Conservation (phyloP, 2,113 vertebrate species). For the Stomatorhinus ivindoensis region DNA sequence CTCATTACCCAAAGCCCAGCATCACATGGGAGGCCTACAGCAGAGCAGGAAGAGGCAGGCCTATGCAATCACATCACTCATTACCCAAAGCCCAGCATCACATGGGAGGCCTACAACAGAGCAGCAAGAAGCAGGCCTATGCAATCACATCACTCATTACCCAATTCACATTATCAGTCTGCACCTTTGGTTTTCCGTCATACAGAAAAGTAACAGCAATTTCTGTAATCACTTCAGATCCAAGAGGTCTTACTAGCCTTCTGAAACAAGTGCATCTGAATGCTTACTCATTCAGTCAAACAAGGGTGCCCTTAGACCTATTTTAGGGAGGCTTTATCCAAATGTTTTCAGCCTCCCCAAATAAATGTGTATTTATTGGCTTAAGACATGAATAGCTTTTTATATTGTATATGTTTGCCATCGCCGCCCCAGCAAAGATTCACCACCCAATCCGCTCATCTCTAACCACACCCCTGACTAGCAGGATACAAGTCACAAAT, state of each 20-base stretch:
- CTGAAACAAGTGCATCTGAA: background rate
- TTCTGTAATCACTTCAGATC: background rate
- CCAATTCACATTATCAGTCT: background rate
- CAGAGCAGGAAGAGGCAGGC: background rate
- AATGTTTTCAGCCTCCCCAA: background rate
- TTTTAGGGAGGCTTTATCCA: too few species aligned
- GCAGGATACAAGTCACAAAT: background rate
- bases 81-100: constrained; percentile 50
- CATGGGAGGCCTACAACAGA: constrained; percentile 52
- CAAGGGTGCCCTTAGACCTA: too few species aligned
- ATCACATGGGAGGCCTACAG: constrained; percentile 58
- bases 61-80: background rate
- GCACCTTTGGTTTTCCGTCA: background rate
- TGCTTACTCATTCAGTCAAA: background rate
- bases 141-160: background rate
- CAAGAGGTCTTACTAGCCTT: background rate
- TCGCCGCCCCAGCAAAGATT: background rate
- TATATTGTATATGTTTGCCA: background rate
- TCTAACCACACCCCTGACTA: background rate
- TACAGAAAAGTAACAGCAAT: background rate
- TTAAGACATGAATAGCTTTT: background rate
- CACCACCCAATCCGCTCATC: background rate
- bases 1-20: constrained; percentile 41
- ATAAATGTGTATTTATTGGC: background rate
- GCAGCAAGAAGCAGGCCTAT: background rate